A percentile compares a stretch with the other conserved stretches of the same genome.
These are phyloP conservation scores for Peromyscus polionotus DNA, from an alignment of 2,113 vertebrate genomes.

Conservation along the genomic window DNA sequence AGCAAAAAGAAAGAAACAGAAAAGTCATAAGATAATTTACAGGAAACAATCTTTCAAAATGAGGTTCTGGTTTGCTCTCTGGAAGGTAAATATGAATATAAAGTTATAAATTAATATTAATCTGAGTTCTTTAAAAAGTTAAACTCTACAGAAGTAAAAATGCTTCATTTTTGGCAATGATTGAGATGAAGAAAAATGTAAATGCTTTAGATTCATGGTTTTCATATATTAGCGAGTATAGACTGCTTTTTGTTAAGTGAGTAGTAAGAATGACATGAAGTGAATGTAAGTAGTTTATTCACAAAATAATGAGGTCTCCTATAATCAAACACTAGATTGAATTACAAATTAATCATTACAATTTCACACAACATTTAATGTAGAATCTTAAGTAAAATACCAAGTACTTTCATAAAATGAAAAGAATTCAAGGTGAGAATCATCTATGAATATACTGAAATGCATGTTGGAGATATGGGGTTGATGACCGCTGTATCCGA, in stretches of 20 bases:
- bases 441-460: conserved; percentile 52
- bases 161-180: background rate
- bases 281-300: background rate
- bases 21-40: background rate
- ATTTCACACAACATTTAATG: conserved; percentile 23
- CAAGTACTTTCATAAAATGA: conserved; percentile 57
- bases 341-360: conserved; percentile 58
- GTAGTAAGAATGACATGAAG: background rate
- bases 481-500: conserved; percentile 83
- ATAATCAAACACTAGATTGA: background rate
- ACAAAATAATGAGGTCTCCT: background rate
- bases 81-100: background rate
- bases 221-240: background rate
- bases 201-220: background rate
- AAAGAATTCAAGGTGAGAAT: conserved; percentile 22
- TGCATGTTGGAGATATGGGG: conserved; percentile 27
- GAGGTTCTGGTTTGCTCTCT: background rate
- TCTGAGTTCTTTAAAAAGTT: conserved; percentile 36
- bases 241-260: conserved; percentile 33
- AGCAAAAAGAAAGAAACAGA: background rate
- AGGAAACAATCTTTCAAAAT: background rate
- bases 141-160: conserved; percentile 35
- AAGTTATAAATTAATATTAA: background rate
- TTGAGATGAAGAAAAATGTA: background rate
- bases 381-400: conserved; percentile 64